Conservation (phyloP, 2,797 vertebrate genomes). For the Thaleichthys pacificus region DNA sequence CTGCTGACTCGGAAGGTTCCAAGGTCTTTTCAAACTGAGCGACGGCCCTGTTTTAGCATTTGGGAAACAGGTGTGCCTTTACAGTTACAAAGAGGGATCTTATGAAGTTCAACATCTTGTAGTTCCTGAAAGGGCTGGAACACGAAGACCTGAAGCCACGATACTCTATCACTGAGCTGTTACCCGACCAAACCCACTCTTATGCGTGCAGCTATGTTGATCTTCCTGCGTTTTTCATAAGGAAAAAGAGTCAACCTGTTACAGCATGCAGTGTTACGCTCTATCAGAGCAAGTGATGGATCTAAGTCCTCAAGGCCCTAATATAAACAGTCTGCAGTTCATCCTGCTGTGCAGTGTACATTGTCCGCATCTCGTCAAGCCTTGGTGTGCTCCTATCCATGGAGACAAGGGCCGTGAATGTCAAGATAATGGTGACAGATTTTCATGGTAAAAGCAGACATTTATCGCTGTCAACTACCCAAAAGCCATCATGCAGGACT, state of each 20-base stretch:
- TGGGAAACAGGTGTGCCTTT: slow-evolving; percentile 52
- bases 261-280: background rate
- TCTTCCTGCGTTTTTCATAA: background rate
- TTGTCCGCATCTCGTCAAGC: slow-evolving; percentile 10
- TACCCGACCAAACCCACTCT: background rate
- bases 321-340: slow-evolving; percentile 6
- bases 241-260: background rate
- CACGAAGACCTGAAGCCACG: background rate
- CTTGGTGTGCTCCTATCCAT: slow-evolving; percentile 19
- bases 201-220: background rate
- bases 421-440: slow-evolving; percentile 34
- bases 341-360: slow-evolving; percentile 9
- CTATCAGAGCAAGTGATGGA: background rate
- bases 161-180: no score
- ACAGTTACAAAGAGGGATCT: slow-evolving; percentile 31
- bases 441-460: slow-evolving; percentile 37
- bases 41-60: slow-evolving; percentile 34
- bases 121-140: slow-evolving; percentile 34
- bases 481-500: slow-evolving; percentile 37
- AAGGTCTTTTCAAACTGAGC: slow-evolving; percentile 1
- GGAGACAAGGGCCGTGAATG: slow-evolving; percentile 24
- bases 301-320: slow-evolving; percentile 10
- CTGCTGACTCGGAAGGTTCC: slow-evolving; percentile 50
- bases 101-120: slow-evolving; percentile 25
- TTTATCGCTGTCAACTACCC: slow-evolving; percentile 44